Conservation (phyloP, 2,888 invertebrate genomes). For the Melinopterus prodromus region DNA sequence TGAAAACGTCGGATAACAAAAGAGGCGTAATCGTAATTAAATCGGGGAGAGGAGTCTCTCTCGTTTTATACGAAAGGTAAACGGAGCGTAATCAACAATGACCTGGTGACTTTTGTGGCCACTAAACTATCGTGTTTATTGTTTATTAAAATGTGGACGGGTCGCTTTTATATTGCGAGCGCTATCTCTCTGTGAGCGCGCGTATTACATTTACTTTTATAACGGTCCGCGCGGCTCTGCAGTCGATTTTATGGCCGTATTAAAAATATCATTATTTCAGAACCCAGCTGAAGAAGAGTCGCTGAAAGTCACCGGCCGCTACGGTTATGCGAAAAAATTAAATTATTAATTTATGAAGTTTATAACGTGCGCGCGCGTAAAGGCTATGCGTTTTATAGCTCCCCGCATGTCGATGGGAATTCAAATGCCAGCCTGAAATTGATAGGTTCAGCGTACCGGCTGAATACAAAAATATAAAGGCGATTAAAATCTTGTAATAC, state of each 20-base stretch:
- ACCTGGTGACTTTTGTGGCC: constrained; percentile 52
- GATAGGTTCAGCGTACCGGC: not conserved
- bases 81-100: not conserved
- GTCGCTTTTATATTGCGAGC: constrained; percentile 40
- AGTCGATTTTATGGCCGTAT: constrained; percentile 35
- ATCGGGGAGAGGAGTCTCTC: not conserved
- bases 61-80: not conserved
- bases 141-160: constrained; percentile 58
- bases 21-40: not conserved
- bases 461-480: not conserved
- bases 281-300: constrained; percentile 4
- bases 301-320: not conserved
- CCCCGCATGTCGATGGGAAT: not conserved
- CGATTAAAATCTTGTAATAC: constrained; percentile 4
- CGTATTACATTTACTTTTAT: constrained; percentile 35
- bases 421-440: constrained; percentile 4
- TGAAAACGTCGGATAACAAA: not conserved
- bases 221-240: constrained; percentile 31
- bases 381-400: not conserved
- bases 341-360: constrained; percentile 4
- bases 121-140: constrained; percentile 56
- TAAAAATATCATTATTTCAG: constrained; percentile 37
- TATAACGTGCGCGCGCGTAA: not conserved
- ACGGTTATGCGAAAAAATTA: not conserved
- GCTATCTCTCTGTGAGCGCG: constrained; percentile 31